Base-by-base conservation (phyloP, 2,888 invertebrate genomes). In the Hemaris fuciformis region DNA sequence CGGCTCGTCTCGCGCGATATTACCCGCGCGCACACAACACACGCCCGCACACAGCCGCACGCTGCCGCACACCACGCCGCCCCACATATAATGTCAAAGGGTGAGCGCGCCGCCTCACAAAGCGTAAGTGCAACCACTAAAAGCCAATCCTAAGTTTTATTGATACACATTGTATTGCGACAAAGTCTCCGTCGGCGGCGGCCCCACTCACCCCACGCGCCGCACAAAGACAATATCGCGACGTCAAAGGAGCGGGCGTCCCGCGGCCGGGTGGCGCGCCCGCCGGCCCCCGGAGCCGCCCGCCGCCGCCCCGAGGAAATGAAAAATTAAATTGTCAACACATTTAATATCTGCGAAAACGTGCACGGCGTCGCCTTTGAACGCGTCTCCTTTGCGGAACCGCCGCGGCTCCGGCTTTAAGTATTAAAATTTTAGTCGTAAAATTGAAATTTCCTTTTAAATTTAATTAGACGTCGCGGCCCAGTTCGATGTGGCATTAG, bases 111-210 rank as follows among this genome's bases (percentile, higher is more conserved):
- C 88, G 91, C 89, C 87, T 89, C 91, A 91, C 91, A 91, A 91
- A 91, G 91, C 91, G 92, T 92, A 91, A 92, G 93, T 92, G 91
- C 92, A 91, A 91, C 92, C 92, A 91, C 92, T 92, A 93, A 93
- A 93, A 93, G 92, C 92, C 92, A 92, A 93, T 92, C 91, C 92
- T 91, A 92, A 92, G 92, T 93, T 93, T 93, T 93, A 92, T 92
- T 92, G 92, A 92, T 92, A 93, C 92, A 92, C 92, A 92, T 92
- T 92, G 91, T 92, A 92, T 92, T 92, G 93, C 91, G 92, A 93
- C 92, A 92, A 91, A 91, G 92, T 92, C 91, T 91, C 90, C 85
- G 89, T 80, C 87, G 88, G 73, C 85, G 83, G 82, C 81, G 88
- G 87, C 83, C 89, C 84, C 83, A 82, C 88, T 81, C 88, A 88